phyloP scores from a whole-genome alignment of 1,140 invertebrate genomes.

The Meloidogyne hapla region DNA sequence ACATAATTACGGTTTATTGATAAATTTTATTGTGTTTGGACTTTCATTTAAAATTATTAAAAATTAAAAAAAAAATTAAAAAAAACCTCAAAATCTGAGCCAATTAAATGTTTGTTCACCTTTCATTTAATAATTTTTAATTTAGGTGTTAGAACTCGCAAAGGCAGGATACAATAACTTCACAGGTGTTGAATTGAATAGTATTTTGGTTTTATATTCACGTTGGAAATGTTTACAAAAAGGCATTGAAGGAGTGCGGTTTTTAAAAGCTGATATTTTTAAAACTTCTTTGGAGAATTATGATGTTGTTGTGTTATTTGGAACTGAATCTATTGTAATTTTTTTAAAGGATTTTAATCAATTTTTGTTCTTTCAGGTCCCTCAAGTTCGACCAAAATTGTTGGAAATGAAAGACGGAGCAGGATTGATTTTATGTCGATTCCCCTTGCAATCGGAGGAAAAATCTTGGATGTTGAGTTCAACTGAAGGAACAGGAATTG shows the following conservation, averaged over 20 bases:
- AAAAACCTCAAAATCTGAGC: neutral
- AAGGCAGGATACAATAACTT: slow-evolving; percentile 40
- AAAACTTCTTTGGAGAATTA: slow-evolving; percentile 51
- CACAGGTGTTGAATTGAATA: slow-evolving; percentile 55
- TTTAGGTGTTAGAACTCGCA: slow-evolving; percentile 57
- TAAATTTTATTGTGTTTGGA: neutral
- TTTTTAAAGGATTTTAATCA: slow-evolving; percentile 12
- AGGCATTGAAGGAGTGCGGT: slow-evolving; percentile 21
- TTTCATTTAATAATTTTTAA: neutral
- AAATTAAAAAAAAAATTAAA: neutral
- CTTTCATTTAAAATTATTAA: neutral
- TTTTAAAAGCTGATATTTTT: slow-evolving; percentile 52
- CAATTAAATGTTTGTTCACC: neutral
- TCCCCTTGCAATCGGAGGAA: slow-evolving; percentile 50
- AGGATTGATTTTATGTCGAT: slow-evolving; percentile 54
- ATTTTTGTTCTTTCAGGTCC: slow-evolving; percentile 42
- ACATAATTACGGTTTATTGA: neutral
- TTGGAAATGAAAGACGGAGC: slow-evolving; percentile 49
- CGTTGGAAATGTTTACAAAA: slow-evolving; percentile 35
- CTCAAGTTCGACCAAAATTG: slow-evolving; percentile 52
- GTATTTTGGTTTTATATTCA: slow-evolving; percentile 55
- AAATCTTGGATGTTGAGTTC: slow-evolving; percentile 38
- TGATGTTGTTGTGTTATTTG: slow-evolving; percentile 55
- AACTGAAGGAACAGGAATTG: slow-evolving; percentile 56
- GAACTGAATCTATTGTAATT: slow-evolving; percentile 56